Evolutionary conservation across 1,140 invertebrate genomes (phyloP), one percentile per base, ranked within the genome.

Genomic region (Drosophila erecta): DNA sequence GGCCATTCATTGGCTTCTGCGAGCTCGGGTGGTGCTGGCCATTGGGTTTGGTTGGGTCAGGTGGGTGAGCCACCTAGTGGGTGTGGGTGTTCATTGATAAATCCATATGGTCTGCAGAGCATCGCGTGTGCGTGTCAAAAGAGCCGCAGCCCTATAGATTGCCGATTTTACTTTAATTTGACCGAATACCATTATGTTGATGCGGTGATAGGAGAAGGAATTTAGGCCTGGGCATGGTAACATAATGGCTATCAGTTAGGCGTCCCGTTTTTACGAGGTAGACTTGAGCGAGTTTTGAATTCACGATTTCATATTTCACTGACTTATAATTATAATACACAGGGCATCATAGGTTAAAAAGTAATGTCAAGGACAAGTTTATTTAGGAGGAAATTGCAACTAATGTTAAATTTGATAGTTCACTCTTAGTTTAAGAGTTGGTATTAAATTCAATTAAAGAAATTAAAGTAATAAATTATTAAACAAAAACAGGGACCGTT

Each of bases 81-180:
- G 40, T 41, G 44, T 50, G 30, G 43, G 57, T 15, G 7, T 49
- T 66, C 35, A 64, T 41, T 66, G 58, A 58, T 61, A 64, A 33
- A 14, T 30, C 15, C 33, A 7, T 24, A 30, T 15, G 27, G 14
- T 14, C 62, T 12, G 14, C 38, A 43, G 27, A 50, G 44, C 44
- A 41, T 24, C 44, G 35, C 24, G 44, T 65, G 64, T 66, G 35
- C 64, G 64, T 66, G 58, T 24, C 62, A 35, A 62, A 47, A 62
- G 8, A 33, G 58, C 64, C 64, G 35, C 58, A 66, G 30, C 12
- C 43, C 27, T 8, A 7, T 11, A 30, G 14, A 4, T n/a, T 22
- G 35, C 5, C 4, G 38, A 24, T 55, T 30, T 35, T 44, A 37
- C 38, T 38, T 38, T 37, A 56, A 56, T 38, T 30, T 24, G 15